Percentiles rank a stretch among this genome's conserved stretches.
These are phyloP conservation scores for Hartigia nigra DNA, from an alignment of 2,888 invertebrate genomes.

Conservation along the genomic window DNA sequence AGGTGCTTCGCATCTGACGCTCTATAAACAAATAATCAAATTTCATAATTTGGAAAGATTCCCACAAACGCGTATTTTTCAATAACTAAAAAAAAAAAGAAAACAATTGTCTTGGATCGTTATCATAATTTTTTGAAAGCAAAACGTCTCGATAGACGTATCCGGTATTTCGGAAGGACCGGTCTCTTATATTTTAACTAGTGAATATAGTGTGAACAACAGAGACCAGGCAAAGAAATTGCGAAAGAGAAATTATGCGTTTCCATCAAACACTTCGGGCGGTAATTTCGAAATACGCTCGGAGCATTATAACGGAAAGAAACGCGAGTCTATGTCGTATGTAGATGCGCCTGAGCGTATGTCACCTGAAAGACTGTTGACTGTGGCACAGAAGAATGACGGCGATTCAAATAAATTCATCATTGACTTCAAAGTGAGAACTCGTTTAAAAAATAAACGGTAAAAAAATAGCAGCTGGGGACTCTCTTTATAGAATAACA, in stretches of 20 bases:
- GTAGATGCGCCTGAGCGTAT: neutral
- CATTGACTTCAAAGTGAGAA: neutral
- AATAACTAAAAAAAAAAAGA: neutral
- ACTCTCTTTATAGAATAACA: neutral
- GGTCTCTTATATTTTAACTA: neutral
- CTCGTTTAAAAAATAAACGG: neutral
- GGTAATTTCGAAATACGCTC: slow-evolving; percentile 3
- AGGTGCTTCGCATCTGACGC: slow-evolving; percentile 81
- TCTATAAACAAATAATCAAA: slow-evolving; percentile 69
- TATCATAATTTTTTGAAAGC: neutral
- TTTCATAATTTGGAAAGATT: neutral
- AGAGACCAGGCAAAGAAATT: neutral
- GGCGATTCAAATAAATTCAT: neutral
- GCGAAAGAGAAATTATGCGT: neutral
- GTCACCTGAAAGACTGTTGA: neutral
- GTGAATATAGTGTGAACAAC: neutral
- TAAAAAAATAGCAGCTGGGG: neutral
- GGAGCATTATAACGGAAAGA: slow-evolving; percentile 31
- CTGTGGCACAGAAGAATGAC: neutral
- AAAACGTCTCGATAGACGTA: neutral
- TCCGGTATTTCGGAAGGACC: slow-evolving; percentile 5
- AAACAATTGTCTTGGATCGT: neutral
- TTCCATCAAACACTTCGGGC: neutral
- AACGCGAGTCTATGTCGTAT: neutral
- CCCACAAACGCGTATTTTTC: neutral